These are phyloP conservation scores for Elymnias hypermnestra DNA, from an alignment of 1,140 invertebrate species.

Conservation along the genomic window DNA sequence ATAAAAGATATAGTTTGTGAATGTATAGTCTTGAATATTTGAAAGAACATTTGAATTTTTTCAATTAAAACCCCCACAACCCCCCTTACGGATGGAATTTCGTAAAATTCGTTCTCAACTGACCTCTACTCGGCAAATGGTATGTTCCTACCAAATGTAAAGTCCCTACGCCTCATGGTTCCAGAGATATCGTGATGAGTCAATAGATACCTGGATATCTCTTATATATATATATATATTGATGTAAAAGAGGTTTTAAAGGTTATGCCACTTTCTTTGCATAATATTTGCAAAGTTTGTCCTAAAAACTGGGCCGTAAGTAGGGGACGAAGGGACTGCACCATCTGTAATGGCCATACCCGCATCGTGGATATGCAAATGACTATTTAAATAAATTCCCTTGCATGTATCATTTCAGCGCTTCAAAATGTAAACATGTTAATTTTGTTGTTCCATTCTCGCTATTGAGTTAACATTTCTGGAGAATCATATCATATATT, in stretches of 20 bases:
- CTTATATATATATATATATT: too few species aligned
- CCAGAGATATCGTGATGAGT: too few species aligned
- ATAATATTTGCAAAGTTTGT: constrained; percentile 53
- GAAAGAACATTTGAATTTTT: too few species aligned
- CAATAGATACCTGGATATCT: too few species aligned
- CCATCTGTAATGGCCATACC: constrained; percentile 39
- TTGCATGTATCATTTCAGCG: constrained; percentile 21
- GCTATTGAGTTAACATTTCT: background rate
- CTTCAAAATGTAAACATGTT: constrained; percentile 27
- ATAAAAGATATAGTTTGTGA: too few species aligned
- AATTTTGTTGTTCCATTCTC: constrained; percentile 7
- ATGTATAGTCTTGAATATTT: too few species aligned
- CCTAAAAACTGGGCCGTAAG: constrained; percentile 49
- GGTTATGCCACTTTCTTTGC: background rate
- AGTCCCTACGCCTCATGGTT: too few species aligned
- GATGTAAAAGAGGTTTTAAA: background rate
- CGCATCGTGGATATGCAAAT: constrained; percentile 38
- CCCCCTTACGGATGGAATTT: too few species aligned
- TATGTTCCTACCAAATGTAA: too few species aligned
- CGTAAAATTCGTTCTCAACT: too few species aligned
- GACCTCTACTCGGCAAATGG: too few species aligned
- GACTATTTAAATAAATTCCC: constrained; percentile 40
- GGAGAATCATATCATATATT: background rate
- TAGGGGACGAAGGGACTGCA: constrained; percentile 37
- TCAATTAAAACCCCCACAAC: too few species aligned